Conservation (phyloP, 2,113 vertebrate species). For the Pelmatolapia mariae region DNA sequence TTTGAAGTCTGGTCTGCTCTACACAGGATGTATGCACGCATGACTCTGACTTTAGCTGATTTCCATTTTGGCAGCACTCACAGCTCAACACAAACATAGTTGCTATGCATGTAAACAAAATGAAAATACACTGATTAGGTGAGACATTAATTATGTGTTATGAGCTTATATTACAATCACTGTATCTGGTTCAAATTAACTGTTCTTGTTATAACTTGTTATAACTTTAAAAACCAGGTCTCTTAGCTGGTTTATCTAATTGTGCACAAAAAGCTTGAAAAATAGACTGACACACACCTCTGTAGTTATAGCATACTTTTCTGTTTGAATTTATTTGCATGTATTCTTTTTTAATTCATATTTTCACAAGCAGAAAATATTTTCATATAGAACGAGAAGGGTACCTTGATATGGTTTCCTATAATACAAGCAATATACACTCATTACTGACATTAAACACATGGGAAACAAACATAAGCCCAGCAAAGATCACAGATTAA, state of each 20-base stretch:
- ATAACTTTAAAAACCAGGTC: no score
- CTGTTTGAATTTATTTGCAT: not conserved
- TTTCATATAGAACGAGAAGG: not conserved
- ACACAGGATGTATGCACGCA: not conserved
- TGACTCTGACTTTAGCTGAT: not conserved
- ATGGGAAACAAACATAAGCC: not conserved
- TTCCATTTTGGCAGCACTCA: not conserved
- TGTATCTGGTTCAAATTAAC: no score
- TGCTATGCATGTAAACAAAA: not conserved
- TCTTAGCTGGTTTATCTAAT: not conserved
- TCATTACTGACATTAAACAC: not conserved
- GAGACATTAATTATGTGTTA: no score
- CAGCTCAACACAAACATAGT: not conserved
- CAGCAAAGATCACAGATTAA: not conserved
- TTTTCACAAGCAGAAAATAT: not conserved
- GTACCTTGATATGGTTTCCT: not conserved
- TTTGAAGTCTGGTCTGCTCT: not conserved
- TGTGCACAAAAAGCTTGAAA: not conserved
- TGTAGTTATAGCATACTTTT: not conserved
- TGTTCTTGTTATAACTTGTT: no score
- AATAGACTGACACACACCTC: not conserved
- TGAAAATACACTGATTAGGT: no score
- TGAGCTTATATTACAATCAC: no score
- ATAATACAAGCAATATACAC: not conserved
- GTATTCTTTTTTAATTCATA: not conserved